Evolutionary conservation across 64 coral and sea anemone species (phyloP).

Genomic region (Trachythela sp.): DNA sequence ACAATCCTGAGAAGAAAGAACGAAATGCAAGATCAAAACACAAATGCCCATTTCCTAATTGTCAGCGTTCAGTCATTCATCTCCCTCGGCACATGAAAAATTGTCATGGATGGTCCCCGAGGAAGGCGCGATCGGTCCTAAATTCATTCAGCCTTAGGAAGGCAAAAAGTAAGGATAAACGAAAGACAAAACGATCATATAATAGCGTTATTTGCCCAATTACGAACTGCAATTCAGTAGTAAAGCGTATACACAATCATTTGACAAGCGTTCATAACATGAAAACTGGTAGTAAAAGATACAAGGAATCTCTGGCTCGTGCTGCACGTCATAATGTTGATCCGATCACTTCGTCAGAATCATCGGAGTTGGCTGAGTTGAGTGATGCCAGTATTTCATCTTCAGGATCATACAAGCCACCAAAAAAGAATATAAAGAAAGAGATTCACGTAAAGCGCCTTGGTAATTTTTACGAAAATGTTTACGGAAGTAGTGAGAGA

Average conservation of each 20-base stretch:
- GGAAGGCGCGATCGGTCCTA: neutral
- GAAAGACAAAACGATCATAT: neutral
- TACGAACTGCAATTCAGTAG: neutral
- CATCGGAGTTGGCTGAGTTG: neutral
- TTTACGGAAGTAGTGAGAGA: neutral
- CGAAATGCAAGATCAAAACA: neutral
- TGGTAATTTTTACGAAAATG: neutral
- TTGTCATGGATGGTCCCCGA: neutral
- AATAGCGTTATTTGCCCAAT: neutral
- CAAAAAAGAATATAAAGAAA: neutral
- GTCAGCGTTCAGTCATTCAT: neutral
- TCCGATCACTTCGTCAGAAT: neutral
- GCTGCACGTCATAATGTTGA: neutral
- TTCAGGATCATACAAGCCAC: neutral
- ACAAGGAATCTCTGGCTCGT: neutral
- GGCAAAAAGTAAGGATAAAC: neutral
- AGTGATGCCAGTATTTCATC: neutral
- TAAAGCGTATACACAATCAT: neutral
- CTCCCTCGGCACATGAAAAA: neutral
- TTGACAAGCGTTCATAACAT: neutral
- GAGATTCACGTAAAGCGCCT: neutral
- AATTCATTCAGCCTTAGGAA: neutral
- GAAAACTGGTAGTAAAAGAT: neutral
- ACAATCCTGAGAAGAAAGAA: neutral
- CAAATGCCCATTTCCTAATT: neutral